Conservation (phyloP, 2,113 vertebrate species). For the Diadophis punctatus region DNA sequence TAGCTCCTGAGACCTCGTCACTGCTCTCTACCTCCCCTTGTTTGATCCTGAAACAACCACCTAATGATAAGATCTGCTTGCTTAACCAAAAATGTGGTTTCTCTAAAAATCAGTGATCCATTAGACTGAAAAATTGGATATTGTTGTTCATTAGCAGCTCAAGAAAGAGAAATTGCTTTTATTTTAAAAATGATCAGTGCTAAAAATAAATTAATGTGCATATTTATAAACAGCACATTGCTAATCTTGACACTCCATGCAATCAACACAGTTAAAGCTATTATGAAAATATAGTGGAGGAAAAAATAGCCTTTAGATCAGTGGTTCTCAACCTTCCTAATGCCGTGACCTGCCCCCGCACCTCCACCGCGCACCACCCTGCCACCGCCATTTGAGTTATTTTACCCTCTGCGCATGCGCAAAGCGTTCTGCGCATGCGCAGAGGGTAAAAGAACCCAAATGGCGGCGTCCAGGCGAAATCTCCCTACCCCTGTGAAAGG, state of each 20-base stretch:
- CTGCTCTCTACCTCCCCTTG: neutral
- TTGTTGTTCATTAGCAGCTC: slow-evolving; percentile 47
- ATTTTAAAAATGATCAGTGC: slow-evolving; percentile 33
- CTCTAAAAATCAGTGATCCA: neutral
- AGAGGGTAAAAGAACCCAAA: too few relatives aligned
- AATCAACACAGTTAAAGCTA: slow-evolving; percentile 55
- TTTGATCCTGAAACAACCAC: neutral
- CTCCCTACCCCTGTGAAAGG: too few relatives aligned
- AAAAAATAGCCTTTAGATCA: slow-evolving; percentile 28
- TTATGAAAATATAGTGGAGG: slow-evolving; percentile 46
- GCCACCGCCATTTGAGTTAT: too few relatives aligned
- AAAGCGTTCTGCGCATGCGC: too few relatives aligned
- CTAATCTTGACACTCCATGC: slow-evolving; percentile 50
- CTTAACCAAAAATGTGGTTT: neutral
- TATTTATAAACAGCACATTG: slow-evolving; percentile 59
- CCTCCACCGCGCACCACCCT: too few relatives aligned
- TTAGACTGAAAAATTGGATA: neutral
- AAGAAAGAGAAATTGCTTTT: slow-evolving; percentile 45
- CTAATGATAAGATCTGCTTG: neutral
- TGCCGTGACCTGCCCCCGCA: too few relatives aligned
- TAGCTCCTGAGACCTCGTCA: neutral
- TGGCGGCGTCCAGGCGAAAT: too few relatives aligned
- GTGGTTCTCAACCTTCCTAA: too few relatives aligned
- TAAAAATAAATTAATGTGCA: slow-evolving; percentile 60
- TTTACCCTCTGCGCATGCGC: too few relatives aligned